Percentiles rank a stretch among this genome's conserved stretches.
phyloP scores from a whole-genome alignment of 2,113 vertebrate species.

The Chaenogobius annularis region DNA sequence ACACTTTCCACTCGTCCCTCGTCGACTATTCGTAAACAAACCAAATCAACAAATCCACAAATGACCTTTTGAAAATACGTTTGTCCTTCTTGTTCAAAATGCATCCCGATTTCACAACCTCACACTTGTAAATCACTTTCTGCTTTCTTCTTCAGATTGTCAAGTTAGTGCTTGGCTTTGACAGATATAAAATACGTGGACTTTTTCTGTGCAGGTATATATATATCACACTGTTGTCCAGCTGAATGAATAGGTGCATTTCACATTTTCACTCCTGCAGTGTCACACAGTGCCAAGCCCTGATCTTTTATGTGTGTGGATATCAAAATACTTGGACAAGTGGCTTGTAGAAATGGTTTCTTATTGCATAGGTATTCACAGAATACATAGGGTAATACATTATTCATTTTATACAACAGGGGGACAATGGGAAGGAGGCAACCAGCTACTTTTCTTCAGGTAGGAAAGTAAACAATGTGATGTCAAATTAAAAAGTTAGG shows the following conservation, averaged over 20 bases:
- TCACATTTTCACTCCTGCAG: constrained; percentile 36
- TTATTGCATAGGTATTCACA: constrained; percentile 71
- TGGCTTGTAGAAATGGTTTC: constrained; percentile 22
- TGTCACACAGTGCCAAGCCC: constrained; percentile 81
- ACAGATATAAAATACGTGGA: constrained; percentile 22
- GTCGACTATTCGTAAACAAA: constrained; percentile 56
- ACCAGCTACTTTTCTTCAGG: not conserved
- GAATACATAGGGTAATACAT: constrained; percentile 61
- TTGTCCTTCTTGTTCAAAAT: constrained; percentile 25
- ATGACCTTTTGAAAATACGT: constrained; percentile 26
- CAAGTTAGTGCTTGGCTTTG: constrained; percentile 47
- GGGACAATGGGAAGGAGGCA: not conserved
- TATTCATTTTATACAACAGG: constrained; percentile 6
- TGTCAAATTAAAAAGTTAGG: not conserved
- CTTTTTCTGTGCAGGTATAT: constrained; percentile 27
- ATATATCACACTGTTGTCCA: constrained; percentile 2
- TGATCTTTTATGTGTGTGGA: constrained; percentile 56
- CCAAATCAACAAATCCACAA: constrained; percentile 56
- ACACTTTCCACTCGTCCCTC: constrained; percentile 55
- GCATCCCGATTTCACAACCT: constrained; percentile 24
- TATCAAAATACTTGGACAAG: constrained; percentile 17
- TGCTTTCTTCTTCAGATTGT: constrained; percentile 51
- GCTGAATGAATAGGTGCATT: constrained; percentile 14
- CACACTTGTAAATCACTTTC: constrained; percentile 36
- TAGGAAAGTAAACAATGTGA: not conserved